Evolutionary conservation across 2,888 invertebrate genomes (phyloP), one percentile per base, ranked within the genome.

Genomic region (Biston betularia): DNA sequence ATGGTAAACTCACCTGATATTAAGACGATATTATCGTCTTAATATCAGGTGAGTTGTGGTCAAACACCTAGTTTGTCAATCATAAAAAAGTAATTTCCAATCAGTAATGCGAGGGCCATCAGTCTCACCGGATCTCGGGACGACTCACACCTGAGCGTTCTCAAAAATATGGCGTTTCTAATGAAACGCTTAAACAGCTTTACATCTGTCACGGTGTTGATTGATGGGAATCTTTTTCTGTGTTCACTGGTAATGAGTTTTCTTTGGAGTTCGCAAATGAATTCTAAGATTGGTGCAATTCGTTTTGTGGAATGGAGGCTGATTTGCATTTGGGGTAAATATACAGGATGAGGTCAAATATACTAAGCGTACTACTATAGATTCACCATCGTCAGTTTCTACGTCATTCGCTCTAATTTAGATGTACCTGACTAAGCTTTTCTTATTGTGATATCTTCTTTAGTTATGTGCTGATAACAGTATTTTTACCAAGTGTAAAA

Each of bases 121-220:
- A 59, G 50, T 68, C 63, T 59, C 48, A 54, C 42, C 46, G 60
- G 61, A 50, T 56, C 62, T 57, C 10, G 66, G 42, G 52, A 61
- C 46, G 45, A 46, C 44, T 42, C 67, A 68, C 74, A 74, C 72
- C 74, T 74, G 74, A 65, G 67, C 55, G 46, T 65, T 65, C 55
- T 56, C 59, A 50, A 83, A 86, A 85, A 86, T 86, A 87, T 86
- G 85, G 79, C 80, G 70, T 53, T 78, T 68, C 83, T 87, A 88
- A 88, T 88, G 87, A 88, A 86, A 85, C 77, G 81, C 82, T 87
- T 83, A 85, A 77, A 74, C 65, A 81, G 83, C 81, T 83, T 84
- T 81, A 75, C 80, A 78, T 83, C 83, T 86, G 86, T 85, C 87
- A 69, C 77, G 69, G 59, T 11, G 68, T 76, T 87, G 88, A 88